Percentiles rank a stretch among this genome's conserved stretches.
phyloP scores from a whole-genome alignment of 2,113 vertebrate genomes.

The Sinocyclocheilus anshuiensis region DNA sequence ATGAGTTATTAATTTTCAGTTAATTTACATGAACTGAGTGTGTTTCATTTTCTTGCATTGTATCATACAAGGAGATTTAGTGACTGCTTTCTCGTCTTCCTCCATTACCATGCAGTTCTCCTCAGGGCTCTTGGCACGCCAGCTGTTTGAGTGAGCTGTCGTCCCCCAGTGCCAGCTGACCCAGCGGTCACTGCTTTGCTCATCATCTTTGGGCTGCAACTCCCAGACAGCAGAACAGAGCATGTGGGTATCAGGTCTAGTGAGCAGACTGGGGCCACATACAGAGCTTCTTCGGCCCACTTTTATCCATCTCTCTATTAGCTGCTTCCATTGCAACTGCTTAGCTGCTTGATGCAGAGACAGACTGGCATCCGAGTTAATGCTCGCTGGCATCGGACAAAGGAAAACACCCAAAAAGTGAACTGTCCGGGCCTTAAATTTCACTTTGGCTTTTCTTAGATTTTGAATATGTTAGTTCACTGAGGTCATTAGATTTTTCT shows the following conservation, averaged over 20 bases:
- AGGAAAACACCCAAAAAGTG: neutral
- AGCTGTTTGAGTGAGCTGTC: conserved; percentile 57
- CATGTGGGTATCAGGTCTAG: conserved; percentile 35
- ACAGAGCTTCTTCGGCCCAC: neutral
- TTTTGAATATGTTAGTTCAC: conserved; percentile 10
- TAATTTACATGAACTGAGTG: neutral
- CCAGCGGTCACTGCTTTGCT: conserved; percentile 69
- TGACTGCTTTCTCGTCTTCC: neutral
- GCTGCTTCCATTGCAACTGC: conserved; percentile 25
- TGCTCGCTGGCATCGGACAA: neutral
- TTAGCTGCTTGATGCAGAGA: conserved; percentile 5
- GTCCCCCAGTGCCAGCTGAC: conserved; percentile 61
- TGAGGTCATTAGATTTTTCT: neutral
- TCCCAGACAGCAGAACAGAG: conserved; percentile 62
- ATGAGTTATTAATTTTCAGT: neutral
- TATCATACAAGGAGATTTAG: neutral
- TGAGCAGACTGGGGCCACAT: conserved; percentile 15
- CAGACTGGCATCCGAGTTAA: conserved; percentile 16
- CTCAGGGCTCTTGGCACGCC: neutral
- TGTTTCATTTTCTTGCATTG: neutral
- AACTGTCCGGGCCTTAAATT: neutral
- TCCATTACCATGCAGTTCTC: conserved; percentile 10
- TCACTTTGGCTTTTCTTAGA: neutral
- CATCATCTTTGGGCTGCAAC: conserved; percentile 60
- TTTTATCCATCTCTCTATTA: conserved; percentile 43